phyloP scores from a whole-genome alignment of 2,113 vertebrate species.

The Oxyruncus cristatus region DNA sequence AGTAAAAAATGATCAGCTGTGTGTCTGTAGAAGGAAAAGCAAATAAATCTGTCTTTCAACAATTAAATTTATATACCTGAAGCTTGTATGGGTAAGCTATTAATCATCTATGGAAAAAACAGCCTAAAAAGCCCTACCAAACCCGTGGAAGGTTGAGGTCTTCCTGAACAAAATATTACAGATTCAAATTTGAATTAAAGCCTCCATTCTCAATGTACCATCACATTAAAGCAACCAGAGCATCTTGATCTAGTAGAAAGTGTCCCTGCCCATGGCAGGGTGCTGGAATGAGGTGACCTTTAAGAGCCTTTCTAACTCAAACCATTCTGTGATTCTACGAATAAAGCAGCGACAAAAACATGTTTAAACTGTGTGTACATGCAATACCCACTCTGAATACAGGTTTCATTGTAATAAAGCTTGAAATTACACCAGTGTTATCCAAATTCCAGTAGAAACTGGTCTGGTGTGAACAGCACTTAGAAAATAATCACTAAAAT shows the following conservation, averaged over 20 bases:
- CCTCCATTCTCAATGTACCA: neutral
- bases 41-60: neutral
- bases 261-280: neutral
- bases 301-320: neutral
- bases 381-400: neutral
- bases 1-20: neutral
- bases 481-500: neutral
- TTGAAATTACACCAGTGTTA: neutral
- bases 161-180: neutral
- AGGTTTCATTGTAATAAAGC: neutral
- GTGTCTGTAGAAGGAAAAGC: neutral
- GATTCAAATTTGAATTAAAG: neutral
- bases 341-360: neutral
- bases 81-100: neutral
- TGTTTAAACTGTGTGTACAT: neutral
- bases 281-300: neutral
- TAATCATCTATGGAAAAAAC: neutral
- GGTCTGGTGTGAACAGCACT: neutral
- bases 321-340: neutral
- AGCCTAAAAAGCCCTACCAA: neutral
- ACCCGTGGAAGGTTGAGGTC: fast-evolving
- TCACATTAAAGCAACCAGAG: neutral
- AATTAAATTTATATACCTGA: neutral
- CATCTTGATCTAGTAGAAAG: neutral
- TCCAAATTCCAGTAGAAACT: neutral